Base-by-base conservation (phyloP, 2,113 vertebrate species). In the Neotoma lepida region DNA sequence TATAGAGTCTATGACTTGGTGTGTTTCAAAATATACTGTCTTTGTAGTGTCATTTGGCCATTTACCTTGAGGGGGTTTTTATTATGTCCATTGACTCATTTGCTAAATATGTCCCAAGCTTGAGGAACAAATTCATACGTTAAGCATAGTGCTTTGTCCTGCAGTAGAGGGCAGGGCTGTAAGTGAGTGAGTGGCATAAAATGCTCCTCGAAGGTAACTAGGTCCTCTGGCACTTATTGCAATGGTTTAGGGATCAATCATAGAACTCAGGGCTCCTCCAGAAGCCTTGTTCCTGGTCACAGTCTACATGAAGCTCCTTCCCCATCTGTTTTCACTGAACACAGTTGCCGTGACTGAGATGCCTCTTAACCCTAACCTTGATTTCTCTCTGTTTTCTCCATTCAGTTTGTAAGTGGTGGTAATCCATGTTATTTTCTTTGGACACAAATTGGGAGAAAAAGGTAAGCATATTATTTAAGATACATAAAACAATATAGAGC, bases 91-190 rank as follows among this genome's bases (percentile, higher is more conserved):
- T 88, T 93, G 86, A 81, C 85, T 89, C 41, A 76, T 89, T 89
- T n/a, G 26, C 56, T 93, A 84, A 94, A 51, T 90, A 78, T 51
- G 64, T 68, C 61, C 68, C 77, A 84, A 84, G 3, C 22, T 73
- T 54, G 63, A 81, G 86, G 33, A 93, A 73, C 80, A 90, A n/a
- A 88, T 66, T 84, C 39, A 90, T 66, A 88, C 78, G 84, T 88
- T 46, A 94, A 66, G 63, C 2, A 44, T 14, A 78, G 26, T 63
- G 1, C n/a, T 58, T 94, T 82, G 33, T 85, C 64, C 26, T 88
- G 6, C 46, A 51, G 20, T 14, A 46, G 15, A 78, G 81, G 24
- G 17, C n/a, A 39, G 24, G 54, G 20, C 20, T 85, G 66, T n/a
- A 80, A 82, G 94, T n/a, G 85, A 87, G 94, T 71, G 77, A 77